Conservation (phyloP, 30 jellyfish, hydroid and myxozoan species). For the Aurelia sp. region DNA sequence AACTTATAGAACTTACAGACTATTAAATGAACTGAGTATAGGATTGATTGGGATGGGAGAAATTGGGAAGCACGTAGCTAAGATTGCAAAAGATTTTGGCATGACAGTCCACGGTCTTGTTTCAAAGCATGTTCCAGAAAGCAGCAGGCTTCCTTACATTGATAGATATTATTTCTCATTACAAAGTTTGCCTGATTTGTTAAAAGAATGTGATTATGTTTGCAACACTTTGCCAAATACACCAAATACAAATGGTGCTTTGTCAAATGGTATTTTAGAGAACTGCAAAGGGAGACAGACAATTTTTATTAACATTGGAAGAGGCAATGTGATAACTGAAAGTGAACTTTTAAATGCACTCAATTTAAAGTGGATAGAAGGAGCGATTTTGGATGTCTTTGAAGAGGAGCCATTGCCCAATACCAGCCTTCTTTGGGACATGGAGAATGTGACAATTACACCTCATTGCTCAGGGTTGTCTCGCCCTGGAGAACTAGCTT, state of each 20-base stretch:
- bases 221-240: constrained; percentile 87
- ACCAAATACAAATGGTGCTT: constrained; percentile 58
- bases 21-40: constrained; percentile 56
- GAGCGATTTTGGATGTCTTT: neutral
- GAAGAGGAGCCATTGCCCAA: neutral
- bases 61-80: constrained; percentile 80
- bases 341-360: neutral
- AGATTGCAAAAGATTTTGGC: constrained; percentile 70
- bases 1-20: neutral
- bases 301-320: constrained; percentile 13
- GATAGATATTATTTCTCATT: constrained; percentile 55
- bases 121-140: constrained; percentile 20
- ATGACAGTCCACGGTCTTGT: constrained; percentile 92
- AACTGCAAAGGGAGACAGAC: constrained; percentile 82
- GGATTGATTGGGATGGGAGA: constrained; percentile 89
- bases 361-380: neutral
- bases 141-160: constrained; percentile 11
- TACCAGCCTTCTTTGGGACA: constrained; percentile 21
- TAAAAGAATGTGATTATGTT: constrained; percentile 75
- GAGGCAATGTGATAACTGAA: neutral
- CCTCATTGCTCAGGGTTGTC: constrained; percentile 91
- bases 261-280: constrained; percentile 65
- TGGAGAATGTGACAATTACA: constrained; percentile 87
- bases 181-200: constrained; percentile 55
- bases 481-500: constrained; percentile 55